Conservation (phyloP, 1,140 invertebrate species). For the Lineus longissimus region DNA sequence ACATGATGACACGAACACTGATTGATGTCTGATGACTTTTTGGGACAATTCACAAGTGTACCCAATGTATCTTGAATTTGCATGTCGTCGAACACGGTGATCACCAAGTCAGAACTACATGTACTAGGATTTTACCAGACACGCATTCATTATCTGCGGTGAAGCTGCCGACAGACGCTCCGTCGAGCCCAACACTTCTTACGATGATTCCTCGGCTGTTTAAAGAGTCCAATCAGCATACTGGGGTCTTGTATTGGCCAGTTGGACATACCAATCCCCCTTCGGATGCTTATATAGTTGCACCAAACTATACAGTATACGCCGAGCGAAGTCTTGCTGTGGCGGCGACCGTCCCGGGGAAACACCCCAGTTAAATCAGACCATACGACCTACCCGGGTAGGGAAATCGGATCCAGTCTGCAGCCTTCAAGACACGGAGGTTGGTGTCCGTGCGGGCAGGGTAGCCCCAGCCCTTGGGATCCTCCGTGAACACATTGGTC, state of each 20-base stretch:
- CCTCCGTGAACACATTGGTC: slow-evolving; percentile 61
- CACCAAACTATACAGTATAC: too few relatives aligned
- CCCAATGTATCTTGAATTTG: neutral
- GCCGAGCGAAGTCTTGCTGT: too few relatives aligned
- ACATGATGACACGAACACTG: neutral
- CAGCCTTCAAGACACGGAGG: slow-evolving; percentile 66
- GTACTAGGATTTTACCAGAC: neutral
- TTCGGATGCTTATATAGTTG: too few relatives aligned
- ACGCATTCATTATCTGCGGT: neutral
- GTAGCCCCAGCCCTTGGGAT: slow-evolving; percentile 56
- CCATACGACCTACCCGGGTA: slow-evolving; percentile 74
- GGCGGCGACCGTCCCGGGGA: too few relatives aligned
- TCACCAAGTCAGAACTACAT: neutral
- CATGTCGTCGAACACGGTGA: neutral
- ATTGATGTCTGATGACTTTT: neutral
- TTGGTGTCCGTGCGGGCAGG: slow-evolving; percentile 74
- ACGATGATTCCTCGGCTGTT: too few relatives aligned
- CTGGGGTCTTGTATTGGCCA: too few relatives aligned
- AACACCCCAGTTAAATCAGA: too few relatives aligned
- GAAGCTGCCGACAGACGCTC: neutral
- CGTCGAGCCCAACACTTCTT: too few relatives aligned
- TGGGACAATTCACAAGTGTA: neutral
- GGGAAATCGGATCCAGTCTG: slow-evolving; percentile 77
- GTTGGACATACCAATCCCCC: too few relatives aligned
- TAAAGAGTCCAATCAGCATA: too few relatives aligned